Evolutionary conservation across 2,113 vertebrate species (phyloP), one percentile per base, ranked within the genome.

Genomic region (Coptodon bakossiorum): DNA sequence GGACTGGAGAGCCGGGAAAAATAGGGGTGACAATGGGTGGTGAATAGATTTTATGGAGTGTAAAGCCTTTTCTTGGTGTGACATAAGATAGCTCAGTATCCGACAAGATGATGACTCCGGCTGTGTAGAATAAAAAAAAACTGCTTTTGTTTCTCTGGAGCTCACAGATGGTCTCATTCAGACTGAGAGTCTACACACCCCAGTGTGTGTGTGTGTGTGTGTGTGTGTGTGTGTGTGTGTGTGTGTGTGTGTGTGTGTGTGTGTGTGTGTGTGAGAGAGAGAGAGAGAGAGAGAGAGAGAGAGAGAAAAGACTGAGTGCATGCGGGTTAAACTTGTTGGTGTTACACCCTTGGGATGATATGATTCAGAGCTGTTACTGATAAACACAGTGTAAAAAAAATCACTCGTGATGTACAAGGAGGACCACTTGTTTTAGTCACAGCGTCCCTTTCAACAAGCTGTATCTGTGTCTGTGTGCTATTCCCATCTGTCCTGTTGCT

Each of bases 101-200:
- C 52, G 61, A 89, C 76, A 61, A 54, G 81, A 40, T 76, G 83
- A 82, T 88, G 84, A 86, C 89, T 93, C 81, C 66, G 81, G 40
- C 66, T 73, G 56, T 86, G 86, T 88, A 90, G 81, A 82, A 81
- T 43, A 56, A 63, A 19, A 90, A 90, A 90, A 79, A 94, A 89
- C 84, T 88, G 85, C 88, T 94, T 94, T 96, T 94, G 94, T 96
- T 90, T 91, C 90, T 54, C 52, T 66, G 53, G 83, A 59, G 88
- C 88, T 89, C 94, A 90, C 94, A 96, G 95, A 96, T 96, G 96
- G 95, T 90, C 89, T 94, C 80, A 94, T 96, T 95, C 89, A 95
- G 79, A 54, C 31, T 16, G 17, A 89, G 81, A 66, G 85, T 57
- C 80, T 38, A 53, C 59, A 43, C 57, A 43, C 9, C 17, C 19